phyloP scores from a whole-genome alignment of 2,113 vertebrate genomes.

The Hassar affinis region DNA sequence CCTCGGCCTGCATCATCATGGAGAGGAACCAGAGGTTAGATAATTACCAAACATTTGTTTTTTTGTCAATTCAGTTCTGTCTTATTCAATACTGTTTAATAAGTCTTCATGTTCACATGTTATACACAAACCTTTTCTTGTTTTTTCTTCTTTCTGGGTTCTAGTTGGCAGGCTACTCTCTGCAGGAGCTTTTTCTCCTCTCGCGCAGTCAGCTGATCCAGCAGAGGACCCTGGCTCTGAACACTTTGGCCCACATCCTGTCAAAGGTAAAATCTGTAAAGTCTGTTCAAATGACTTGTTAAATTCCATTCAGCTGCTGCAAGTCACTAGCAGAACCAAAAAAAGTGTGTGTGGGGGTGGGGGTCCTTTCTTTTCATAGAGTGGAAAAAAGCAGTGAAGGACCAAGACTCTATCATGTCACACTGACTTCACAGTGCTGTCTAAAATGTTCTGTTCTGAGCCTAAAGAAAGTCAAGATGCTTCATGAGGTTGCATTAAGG shows the following conservation, averaged over 20 bases:
- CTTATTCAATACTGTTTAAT: not conserved
- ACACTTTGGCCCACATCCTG: conserved; percentile 83
- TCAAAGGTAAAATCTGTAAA: conserved; percentile 74
- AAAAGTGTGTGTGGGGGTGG: not conserved
- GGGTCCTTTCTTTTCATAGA: not conserved
- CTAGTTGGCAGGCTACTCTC: conserved; percentile 92
- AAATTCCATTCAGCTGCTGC: conserved; percentile 7
- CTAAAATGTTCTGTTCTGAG: not conserved
- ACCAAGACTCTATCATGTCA: not conserved
- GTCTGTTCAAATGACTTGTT: conserved; percentile 11
- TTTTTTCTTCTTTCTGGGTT: not conserved
- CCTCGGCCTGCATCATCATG: conserved; percentile 94
- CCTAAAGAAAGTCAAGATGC: not conserved
- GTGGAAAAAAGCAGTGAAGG: not conserved
- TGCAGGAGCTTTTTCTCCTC: conserved; percentile 95
- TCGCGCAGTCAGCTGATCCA: conserved; percentile 90
- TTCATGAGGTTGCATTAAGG: not conserved
- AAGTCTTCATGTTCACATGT: not conserved
- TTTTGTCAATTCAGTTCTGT: not conserved
- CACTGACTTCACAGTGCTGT: not conserved
- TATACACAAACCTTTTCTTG: not conserved
- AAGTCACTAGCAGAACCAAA: not conserved
- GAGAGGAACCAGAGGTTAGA: conserved; percentile 92
- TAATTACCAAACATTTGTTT: not conserved
- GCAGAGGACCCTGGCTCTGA: conserved; percentile 86